phyloP scores from a whole-genome alignment of 37 sponge, comb jelly and placozoan species.

The Trichoplax adhaerens region DNA sequence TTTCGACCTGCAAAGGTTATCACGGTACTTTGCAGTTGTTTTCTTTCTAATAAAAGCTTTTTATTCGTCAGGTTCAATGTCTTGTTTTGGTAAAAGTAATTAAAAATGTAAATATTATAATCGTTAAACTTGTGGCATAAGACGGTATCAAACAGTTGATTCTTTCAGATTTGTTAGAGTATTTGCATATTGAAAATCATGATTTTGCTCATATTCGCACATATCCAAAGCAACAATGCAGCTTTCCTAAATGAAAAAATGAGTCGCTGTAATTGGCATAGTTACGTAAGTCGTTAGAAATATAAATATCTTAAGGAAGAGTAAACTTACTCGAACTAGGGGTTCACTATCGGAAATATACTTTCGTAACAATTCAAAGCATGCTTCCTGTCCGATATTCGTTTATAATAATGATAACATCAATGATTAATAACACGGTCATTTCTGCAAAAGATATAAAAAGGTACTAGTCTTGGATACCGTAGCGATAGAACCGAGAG shows the following conservation, averaged over 20 bases:
- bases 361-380: slow-evolving; percentile 30
- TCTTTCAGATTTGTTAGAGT: slow-evolving; percentile 3
- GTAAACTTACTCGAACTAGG: slow-evolving; percentile 39
- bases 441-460: too few relatives aligned
- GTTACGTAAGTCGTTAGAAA: background rate
- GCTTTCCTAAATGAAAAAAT: slow-evolving; percentile 31
- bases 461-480: background rate
- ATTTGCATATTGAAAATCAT: slow-evolving; percentile 84
- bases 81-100: too few relatives aligned
- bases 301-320: background rate
- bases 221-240: slow-evolving; percentile 94
- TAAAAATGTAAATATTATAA: too few relatives aligned
- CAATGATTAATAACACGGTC: background rate
- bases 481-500: slow-evolving; percentile 84
- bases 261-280: background rate
- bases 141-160: too few relatives aligned
- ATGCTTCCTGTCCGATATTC: slow-evolving; percentile 10
- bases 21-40: too few relatives aligned
- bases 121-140: too few relatives aligned
- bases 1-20: too few relatives aligned
- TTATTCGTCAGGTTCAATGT: too few relatives aligned
- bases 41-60: too few relatives aligned
- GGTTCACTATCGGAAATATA: slow-evolving; percentile 47
- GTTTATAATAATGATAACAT: background rate
- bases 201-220: slow-evolving; percentile 44